phyloP scores from a whole-genome alignment of 2,797 vertebrate genomes.

The Tokudaia tokunoshimensis region DNA sequence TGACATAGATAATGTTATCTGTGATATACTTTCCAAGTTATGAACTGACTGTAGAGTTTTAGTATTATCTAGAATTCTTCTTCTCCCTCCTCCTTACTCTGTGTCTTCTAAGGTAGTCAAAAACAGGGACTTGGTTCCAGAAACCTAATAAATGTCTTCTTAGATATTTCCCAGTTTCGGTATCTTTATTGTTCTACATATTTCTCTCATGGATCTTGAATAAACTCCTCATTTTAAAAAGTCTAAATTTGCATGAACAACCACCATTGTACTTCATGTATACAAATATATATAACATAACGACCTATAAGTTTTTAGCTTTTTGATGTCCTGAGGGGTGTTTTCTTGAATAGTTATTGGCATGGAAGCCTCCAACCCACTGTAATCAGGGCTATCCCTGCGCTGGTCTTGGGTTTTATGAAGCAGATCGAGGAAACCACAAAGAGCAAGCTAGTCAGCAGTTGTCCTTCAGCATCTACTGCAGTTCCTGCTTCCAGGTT shows the following conservation, averaged over 20 bases:
- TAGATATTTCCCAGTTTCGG: conserved; percentile 28
- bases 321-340: background rate
- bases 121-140: background rate
- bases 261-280: background rate
- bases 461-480: background rate
- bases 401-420: background rate
- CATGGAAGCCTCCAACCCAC: background rate
- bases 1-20: background rate
- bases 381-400: background rate
- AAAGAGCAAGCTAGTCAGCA: background rate
- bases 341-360: background rate
- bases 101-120: background rate
- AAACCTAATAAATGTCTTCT: conserved; percentile 37
- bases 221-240: conserved; percentile 14
- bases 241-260: conserved; percentile 10
- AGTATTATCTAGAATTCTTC: background rate
- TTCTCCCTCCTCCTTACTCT: background rate
- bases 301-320: background rate
- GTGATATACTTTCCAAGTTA: background rate
- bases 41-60: background rate
- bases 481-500: background rate
- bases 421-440: background rate
- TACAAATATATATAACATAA: conserved; percentile 4
- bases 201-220: background rate
- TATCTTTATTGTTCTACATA: conserved; percentile 3